These are phyloP conservation scores for Calcarius lapponicus DNA, from an alignment of 2,797 vertebrate genomes.

Conservation along the genomic window DNA sequence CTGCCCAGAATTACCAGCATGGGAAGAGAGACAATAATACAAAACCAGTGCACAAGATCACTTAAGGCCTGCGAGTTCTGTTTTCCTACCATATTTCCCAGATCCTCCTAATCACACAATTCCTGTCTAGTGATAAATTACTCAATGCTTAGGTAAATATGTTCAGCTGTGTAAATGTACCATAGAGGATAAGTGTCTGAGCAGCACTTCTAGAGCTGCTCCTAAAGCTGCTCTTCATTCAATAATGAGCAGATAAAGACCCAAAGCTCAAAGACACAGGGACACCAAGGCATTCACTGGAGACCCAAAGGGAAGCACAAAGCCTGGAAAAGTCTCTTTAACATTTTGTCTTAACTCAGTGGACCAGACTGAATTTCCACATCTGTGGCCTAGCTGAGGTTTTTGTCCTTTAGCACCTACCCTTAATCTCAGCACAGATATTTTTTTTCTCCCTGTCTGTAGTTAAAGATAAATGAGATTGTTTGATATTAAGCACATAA, in stretches of 20 bases:
- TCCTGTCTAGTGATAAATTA: background rate
- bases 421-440: background rate
- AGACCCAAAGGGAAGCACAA: background rate
- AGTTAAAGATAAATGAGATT: background rate
- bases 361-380: background rate
- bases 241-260: background rate
- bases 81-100: background rate
- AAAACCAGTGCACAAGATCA: background rate
- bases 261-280: background rate
- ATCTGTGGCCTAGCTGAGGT: background rate
- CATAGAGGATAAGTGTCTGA: background rate
- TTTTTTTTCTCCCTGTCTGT: background rate
- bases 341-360: background rate
- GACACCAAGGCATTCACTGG: background rate
- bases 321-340: background rate
- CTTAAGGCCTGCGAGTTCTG: background rate
- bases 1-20: background rate
- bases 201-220: background rate
- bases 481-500: background rate
- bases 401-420: background rate
- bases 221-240: background rate
- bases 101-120: background rate
- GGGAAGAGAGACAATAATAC: background rate
- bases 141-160: background rate
- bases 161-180: background rate